Evolutionary conservation across 2,113 vertebrate genomes (phyloP), one percentile per base, ranked within the genome.

Genomic region (Montifringilla adamsi): DNA sequence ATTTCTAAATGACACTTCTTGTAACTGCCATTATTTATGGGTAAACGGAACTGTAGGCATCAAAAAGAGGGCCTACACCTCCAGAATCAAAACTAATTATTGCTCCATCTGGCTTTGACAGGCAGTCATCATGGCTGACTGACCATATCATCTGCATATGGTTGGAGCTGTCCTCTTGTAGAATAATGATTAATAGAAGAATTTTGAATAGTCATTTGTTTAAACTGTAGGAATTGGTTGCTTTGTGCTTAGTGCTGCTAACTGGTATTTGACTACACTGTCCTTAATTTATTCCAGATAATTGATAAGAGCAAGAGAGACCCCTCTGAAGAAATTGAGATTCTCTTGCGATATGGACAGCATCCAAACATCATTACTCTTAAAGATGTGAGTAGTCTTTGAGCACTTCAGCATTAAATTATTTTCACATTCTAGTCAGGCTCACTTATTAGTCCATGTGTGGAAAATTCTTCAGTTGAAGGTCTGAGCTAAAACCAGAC

Each of bases 291-390:
- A 18, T 93, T 96, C 55, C 95, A 99, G 99, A 99, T 99, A 88
- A 99, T 99, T 84, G 99, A 99, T 55, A 99, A 98, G 96, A 98
- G 98, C 39, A 99, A 98, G 87, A 98, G 98, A 90, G 99, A 99
- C 96, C 99, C 99, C 14, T 98, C 99, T 33, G 99, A 99, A 90
- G 99, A 99, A 98, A 99, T 99, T 27, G 99, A 99, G 98, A 99
- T 99, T 84, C 98, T 99, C 24, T 96, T 99, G 93, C 90, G 99
- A 95, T 99, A 99, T 9, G 99, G 99, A 90, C 99, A 99, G 91
- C 99, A 99, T 97, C 98, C 99, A 28, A 99, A 99, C 96, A 99
- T 99, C 95, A 98, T 99, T 91, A 99, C 98, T 35, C 98, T 99
- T 89, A 99, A 99, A 91, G 99, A 99, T 56, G 99, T 99, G 93